Evolutionary conservation across 2,797 vertebrate species (phyloP).

Genomic region (Psittacula derbiana): DNA sequence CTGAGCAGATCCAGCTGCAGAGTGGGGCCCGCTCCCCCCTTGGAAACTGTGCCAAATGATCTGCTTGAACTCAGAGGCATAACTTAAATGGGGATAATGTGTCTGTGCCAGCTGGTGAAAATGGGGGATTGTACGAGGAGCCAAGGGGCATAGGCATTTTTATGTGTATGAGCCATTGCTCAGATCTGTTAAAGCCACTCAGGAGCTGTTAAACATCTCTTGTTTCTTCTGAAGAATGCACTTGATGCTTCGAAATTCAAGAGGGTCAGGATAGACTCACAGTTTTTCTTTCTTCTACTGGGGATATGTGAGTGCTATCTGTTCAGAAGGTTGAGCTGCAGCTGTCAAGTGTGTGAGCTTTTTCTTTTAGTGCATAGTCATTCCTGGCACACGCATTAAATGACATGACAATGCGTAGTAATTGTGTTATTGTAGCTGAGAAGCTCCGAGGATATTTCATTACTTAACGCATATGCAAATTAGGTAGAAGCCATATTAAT

Average conservation of each 20-base stretch:
- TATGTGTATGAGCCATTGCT: neutral
- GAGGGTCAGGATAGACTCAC: neutral
- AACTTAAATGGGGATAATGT: conserved; percentile 32
- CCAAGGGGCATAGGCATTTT: neutral
- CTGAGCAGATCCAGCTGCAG: conserved; percentile 35
- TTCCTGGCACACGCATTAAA: neutral
- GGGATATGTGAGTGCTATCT: conserved; percentile 39
- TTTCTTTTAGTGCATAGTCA: neutral
- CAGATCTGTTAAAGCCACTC: neutral
- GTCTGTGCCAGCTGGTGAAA: conserved; percentile 41
- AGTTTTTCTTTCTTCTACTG: conserved; percentile 7
- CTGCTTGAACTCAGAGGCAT: conserved; percentile 23
- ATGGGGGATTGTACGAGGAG: neutral
- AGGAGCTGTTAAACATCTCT: neutral
- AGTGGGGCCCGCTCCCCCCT: neutral
- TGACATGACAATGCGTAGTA: neutral
- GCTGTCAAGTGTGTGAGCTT: neutral
- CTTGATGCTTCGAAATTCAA: neutral
- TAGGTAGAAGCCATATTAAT: conserved; percentile 64
- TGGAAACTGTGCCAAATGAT: neutral
- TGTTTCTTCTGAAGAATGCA: neutral
- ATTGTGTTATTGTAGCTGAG: conserved; percentile 12
- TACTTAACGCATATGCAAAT: conserved; percentile 61
- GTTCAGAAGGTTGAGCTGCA: neutral
- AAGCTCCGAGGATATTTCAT: conserved; percentile 29